Evolutionary conservation across 2,113 vertebrate genomes (phyloP), one percentile per base, ranked within the genome.

Genomic region (Heterotilapia buettikoferi): DNA sequence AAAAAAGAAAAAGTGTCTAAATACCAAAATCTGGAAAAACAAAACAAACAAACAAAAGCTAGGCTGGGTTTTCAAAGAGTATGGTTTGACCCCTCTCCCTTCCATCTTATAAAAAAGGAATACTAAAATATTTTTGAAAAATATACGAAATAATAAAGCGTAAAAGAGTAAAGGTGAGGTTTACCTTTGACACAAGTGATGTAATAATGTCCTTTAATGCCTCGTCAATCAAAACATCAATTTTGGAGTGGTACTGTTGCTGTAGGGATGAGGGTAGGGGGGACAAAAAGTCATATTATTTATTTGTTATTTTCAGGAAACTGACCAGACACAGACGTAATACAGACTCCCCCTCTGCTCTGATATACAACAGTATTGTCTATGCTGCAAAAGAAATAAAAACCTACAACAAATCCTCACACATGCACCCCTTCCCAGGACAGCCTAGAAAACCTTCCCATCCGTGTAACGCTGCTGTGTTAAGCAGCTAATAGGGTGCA

Each of bases 201-300:
- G 97, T 97, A 95, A 98, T 97, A 93, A 98, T 97, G 96, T 99
- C 98, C 96, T 98, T 98, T 89, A 99, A 97, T 19, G 97, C 95
- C 89, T 98, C 98, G 87, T 99, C 99, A 90, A 99, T 97, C 95
- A 99, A 96, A 86, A 98, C 98, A 87, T 99, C 99, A 93, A 99
- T 98, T 97, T 98, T 99, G 66, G 98, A 98, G 95, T 99, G 98
- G 96, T 99, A 99, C 92, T 99, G 99, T 95, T 98, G 98, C 98
- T 99, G 96, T 94, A 18, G 21, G 16, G 31, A 12, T 18, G 9
- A 6, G 24, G 8, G 73, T 45, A 9, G 40, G n/a, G 76, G 6
- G 9, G 57, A 31, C 13, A 86, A 43, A 88, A 83, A 86, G 83
- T 61, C 84, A 36, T 82, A 82, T 86, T 87, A 38, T 68, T 38